phyloP scores from a whole-genome alignment of 2,888 invertebrate species.

The Leptopterna dolabrata region DNA sequence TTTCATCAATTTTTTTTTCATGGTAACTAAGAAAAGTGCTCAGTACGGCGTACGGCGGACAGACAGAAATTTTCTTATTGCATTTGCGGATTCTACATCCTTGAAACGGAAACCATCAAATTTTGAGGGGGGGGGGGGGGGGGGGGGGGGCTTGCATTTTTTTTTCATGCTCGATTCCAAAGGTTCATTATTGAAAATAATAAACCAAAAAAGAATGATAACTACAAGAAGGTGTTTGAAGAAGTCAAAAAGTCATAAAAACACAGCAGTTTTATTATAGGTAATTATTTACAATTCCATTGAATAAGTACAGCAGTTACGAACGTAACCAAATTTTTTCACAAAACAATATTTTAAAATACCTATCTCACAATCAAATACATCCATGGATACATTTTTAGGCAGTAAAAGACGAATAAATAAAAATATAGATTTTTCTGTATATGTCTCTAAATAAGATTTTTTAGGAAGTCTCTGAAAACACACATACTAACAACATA shows the following conservation, averaged over 20 bases:
- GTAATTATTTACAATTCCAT: conserved; percentile 44
- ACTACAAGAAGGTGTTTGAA: neutral
- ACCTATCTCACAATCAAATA: conserved; percentile 27
- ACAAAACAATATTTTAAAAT: conserved; percentile 4
- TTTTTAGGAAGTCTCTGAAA: conserved; percentile 54
- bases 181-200: too few relatives aligned
- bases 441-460: conserved; percentile 34
- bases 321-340: neutral
- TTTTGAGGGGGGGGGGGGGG: too few relatives aligned
- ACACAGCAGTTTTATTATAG: neutral
- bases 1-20: too few relatives aligned
- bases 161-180: too few relatives aligned
- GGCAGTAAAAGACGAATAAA: conserved; percentile 50
- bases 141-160: too few relatives aligned
- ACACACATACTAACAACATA: conserved; percentile 55
- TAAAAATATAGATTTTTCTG: conserved; percentile 49
- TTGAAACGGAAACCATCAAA: too few relatives aligned
- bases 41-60: too few relatives aligned
- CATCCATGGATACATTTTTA: conserved; percentile 48
- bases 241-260: neutral
- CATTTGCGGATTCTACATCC: too few relatives aligned
- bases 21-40: too few relatives aligned
- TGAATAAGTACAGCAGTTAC: conserved; percentile 29
- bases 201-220: neutral
- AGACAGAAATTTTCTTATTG: too few relatives aligned